Percentiles rank a stretch among this genome's conserved stretches.
Evolutionary conservation across 2,797 vertebrate species (phyloP).

Genomic region (Tenualosa ilisha): DNA sequence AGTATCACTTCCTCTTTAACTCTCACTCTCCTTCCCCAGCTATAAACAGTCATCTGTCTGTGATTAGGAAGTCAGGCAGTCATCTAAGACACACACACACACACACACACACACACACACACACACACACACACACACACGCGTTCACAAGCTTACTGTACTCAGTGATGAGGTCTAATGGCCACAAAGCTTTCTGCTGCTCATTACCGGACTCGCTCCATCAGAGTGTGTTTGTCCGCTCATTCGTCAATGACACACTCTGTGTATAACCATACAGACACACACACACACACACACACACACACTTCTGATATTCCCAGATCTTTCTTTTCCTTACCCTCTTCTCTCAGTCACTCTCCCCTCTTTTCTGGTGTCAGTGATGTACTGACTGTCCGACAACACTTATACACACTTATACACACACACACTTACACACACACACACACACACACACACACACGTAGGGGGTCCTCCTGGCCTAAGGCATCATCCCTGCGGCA

Average conservation of each 20-base stretch:
- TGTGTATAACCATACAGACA: not conserved
- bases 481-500: not conserved
- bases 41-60: slow-evolving; percentile 73
- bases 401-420: not conserved
- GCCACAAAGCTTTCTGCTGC: slow-evolving; percentile 55
- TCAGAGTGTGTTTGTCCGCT: slow-evolving; percentile 45
- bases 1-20: slow-evolving; percentile 64
- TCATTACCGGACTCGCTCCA: slow-evolving; percentile 41
- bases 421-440: not conserved
- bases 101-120: slow-evolving; percentile 37
- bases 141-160: slow-evolving; percentile 53
- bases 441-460: slow-evolving; percentile 4
- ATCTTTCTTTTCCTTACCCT: not conserved
- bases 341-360: slow-evolving; percentile 7
- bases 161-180: slow-evolving; percentile 48
- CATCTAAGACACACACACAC: slow-evolving; percentile 23
- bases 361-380: not conserved
- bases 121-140: slow-evolving; percentile 42
- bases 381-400: not conserved
- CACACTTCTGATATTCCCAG: not conserved
- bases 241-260: slow-evolving; percentile 41
- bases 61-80: slow-evolving; percentile 61
- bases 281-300: slow-evolving; percentile 19
- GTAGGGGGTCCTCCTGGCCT: not conserved
- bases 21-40: slow-evolving; percentile 63